phyloP scores from a whole-genome alignment of 1,140 invertebrate genomes.

The Vollenhovia emeryi region DNA sequence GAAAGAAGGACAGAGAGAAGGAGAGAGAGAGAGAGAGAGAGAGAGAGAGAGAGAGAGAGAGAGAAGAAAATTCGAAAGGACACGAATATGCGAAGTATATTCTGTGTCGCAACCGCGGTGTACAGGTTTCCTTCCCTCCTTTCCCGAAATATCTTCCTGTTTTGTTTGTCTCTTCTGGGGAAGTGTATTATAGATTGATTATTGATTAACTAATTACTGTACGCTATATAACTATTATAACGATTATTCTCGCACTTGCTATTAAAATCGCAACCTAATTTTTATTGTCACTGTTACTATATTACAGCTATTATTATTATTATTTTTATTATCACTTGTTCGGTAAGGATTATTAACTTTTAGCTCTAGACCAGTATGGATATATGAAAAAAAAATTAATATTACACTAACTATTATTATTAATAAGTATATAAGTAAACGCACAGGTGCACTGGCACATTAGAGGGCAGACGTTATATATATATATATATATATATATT shows the following conservation, averaged over 20 bases:
- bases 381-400: slow-evolving; percentile 70
- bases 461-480: slow-evolving; percentile 58
- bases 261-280: slow-evolving; percentile 73
- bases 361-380: slow-evolving; percentile 73
- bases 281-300: slow-evolving; percentile 77
- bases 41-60: background rate
- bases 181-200: slow-evolving; percentile 78
- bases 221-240: slow-evolving; percentile 69
- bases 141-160: slow-evolving; percentile 15
- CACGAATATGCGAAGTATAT: slow-evolving; percentile 65
- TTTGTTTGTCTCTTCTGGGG: slow-evolving; percentile 57
- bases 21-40: background rate
- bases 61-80: slow-evolving; percentile 31
- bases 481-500: too few species aligned
- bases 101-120: slow-evolving; percentile 67
- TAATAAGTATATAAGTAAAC: slow-evolving; percentile 65
- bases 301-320: slow-evolving; percentile 74
- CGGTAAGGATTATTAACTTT: slow-evolving; percentile 75
- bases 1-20: too few species aligned
- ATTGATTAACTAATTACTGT: slow-evolving; percentile 63
- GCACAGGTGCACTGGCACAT: slow-evolving; percentile 70
- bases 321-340: slow-evolving; percentile 71
- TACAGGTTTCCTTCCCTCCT: slow-evolving; percentile 67
- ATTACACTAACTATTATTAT: slow-evolving; percentile 70
- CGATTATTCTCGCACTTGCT: slow-evolving; percentile 70